These are phyloP conservation scores for Enteromius anoplus DNA, from an alignment of 2,797 vertebrate species.

Conservation along the genomic window DNA sequence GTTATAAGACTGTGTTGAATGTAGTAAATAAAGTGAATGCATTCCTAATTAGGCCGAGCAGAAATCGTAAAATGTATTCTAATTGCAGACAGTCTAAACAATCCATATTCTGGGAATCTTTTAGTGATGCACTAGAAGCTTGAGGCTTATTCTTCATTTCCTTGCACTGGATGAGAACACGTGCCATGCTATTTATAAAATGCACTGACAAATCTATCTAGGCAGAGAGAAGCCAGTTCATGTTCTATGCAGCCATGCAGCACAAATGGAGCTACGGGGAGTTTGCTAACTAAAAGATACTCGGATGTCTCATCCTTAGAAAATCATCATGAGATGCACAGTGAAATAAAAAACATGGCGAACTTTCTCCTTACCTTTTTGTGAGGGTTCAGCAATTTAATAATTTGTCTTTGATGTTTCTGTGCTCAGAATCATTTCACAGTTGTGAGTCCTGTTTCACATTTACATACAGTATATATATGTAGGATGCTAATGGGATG, in stretches of 20 bases:
- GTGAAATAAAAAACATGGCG: constrained; percentile 35
- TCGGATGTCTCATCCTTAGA: constrained; percentile 32
- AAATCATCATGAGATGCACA: constrained; percentile 49
- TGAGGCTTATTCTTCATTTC: constrained; percentile 55
- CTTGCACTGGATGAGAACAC: constrained; percentile 64
- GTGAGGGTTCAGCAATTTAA: constrained; percentile 22
- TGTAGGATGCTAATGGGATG: neutral
- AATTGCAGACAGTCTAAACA: constrained; percentile 19
- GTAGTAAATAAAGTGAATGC: neutral
- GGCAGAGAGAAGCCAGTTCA: constrained; percentile 74
- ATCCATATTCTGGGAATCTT: constrained; percentile 40
- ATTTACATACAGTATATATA: neutral
- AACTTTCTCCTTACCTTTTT: constrained; percentile 28
- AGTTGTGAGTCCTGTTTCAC: constrained; percentile 32
- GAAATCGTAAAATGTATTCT: neutral
- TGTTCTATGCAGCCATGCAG: constrained; percentile 75
- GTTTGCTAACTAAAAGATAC: constrained; percentile 55
- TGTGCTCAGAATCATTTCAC: constrained; percentile 34
- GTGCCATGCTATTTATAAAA: constrained; percentile 80
- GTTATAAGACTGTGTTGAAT: too few relatives aligned
- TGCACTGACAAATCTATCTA: constrained; percentile 76
- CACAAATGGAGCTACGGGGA: constrained; percentile 55
- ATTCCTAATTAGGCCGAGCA: neutral
- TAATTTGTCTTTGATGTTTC: constrained; percentile 67
- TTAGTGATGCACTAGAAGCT: constrained; percentile 45